Evolutionary conservation across 2,113 vertebrate species (phyloP), one percentile per base, ranked within the genome.

Genomic region (Corythoichthys haematopterus): DNA sequence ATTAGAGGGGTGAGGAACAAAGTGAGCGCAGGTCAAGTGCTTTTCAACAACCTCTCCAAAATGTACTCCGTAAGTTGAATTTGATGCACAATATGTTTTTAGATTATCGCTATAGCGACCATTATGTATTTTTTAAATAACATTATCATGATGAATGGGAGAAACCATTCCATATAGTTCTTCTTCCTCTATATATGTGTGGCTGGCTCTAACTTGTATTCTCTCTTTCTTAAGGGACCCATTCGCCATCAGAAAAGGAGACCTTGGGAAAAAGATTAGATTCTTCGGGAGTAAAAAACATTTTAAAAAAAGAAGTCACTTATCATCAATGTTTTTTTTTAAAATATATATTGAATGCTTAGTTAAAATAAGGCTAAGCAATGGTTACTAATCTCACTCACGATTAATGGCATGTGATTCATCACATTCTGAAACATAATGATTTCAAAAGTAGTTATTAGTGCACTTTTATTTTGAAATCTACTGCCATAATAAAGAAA

Each of bases 1-100:
- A 90, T 99, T 40, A 91, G 97, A 65, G 97, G 97, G 36, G 94
- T 99, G 80, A 96, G 94, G 84, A 94, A 99, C 77, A 99, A 99
- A 95, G 97, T 99, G 88, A 97, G 94, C 51, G 97, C 97, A 3
- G 96, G 96, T 16, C 97, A 99, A 87, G 94, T 94, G 66, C 93
- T 98, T 14, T 99, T 97, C 86, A 95, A 96, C 90, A 95, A 94
- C 86, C 89, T 99, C 82, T 92, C 94, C 82, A 93, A 92, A 80
- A 84, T 94, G 20, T 92, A 95, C 77, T 90, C 95, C 88, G 97
- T 99, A 89, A 92, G 96, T 88, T 70, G 4, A 43, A 60, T n/a
- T 60, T n/a, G 37, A 60, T 60, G 2, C 10, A 6, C 20, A 28
- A 28, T 28, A 28, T 28, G 20, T 28, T 28, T 28, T 28, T 28